Evolutionary conservation across 2,888 invertebrate species (phyloP).

Genomic region (Brassicogethes aeneus): DNA sequence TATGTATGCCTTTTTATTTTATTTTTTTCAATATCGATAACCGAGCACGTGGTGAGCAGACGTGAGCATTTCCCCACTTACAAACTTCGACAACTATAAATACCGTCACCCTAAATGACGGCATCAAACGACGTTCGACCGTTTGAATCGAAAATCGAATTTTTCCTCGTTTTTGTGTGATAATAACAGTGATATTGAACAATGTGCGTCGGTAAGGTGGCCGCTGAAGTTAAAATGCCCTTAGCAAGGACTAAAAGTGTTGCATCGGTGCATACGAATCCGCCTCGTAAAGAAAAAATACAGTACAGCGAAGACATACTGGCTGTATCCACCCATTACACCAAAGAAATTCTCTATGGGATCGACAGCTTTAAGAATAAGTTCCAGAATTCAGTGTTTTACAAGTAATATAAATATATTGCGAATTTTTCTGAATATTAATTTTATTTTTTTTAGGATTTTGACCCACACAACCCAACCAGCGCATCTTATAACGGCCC

Average conservation of each 20-base stretch:
- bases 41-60: no score
- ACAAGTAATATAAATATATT: slow-evolving; percentile 25
- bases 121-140: no score
- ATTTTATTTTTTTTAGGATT: slow-evolving; percentile 48
- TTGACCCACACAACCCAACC: slow-evolving; percentile 67
- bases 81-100: no score
- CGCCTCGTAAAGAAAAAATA: no score
- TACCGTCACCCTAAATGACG: no score
- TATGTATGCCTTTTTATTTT: no score
- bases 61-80: no score
- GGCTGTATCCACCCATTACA: slow-evolving; percentile 29
- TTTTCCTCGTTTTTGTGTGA: no score
- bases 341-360: slow-evolving; percentile 24
- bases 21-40: no score
- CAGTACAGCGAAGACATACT: slow-evolving; percentile 25
- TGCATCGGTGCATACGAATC: slow-evolving; percentile 6
- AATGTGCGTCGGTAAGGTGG: slow-evolving; percentile 13
- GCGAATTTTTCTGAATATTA: neutral
- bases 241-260: neutral
- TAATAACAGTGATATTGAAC: slow-evolving; percentile 4
- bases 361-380: slow-evolving; percentile 20
- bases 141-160: no score
- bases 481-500: slow-evolving; percentile 64
- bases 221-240: slow-evolving; percentile 2
- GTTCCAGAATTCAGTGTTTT: slow-evolving; percentile 26